phyloP scores from a whole-genome alignment of 2,888 invertebrate species.

The Helleia helle region DNA sequence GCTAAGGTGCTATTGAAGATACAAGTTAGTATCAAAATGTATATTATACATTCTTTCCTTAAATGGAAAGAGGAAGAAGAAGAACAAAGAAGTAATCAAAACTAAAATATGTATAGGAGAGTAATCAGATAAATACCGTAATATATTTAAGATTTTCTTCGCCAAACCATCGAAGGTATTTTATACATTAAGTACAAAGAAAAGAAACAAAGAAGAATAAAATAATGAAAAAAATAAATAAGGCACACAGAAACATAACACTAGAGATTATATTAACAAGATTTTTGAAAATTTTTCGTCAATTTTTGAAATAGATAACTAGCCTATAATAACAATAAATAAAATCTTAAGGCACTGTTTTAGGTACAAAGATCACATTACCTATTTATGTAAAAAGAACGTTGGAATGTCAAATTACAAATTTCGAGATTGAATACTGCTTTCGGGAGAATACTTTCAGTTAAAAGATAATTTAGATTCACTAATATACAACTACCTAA shows the following conservation, averaged over 20 bases:
- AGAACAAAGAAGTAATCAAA: too few relatives aligned
- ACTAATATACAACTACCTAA: slow-evolving; percentile 60
- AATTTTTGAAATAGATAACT: slow-evolving; percentile 61
- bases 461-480: slow-evolving; percentile 40
- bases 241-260: slow-evolving; percentile 15
- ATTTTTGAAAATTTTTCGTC: slow-evolving; percentile 51
- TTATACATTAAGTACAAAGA: not conserved
- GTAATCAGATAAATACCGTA: too few relatives aligned
- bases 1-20: too few relatives aligned
- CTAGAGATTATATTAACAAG: slow-evolving; percentile 36
- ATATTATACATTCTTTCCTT: too few relatives aligned
- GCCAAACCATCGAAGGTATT: not conserved
- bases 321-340: slow-evolving; percentile 70
- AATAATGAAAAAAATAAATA: slow-evolving; percentile 21
- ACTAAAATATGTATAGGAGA: too few relatives aligned
- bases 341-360: slow-evolving; percentile 70
- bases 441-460: slow-evolving; percentile 25
- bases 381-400: slow-evolving; percentile 42
- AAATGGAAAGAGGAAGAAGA: too few relatives aligned
- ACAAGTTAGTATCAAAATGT: not conserved
- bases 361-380: slow-evolving; percentile 69
- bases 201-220: not conserved
- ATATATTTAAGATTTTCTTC: too few relatives aligned
- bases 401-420: slow-evolving; percentile 61
- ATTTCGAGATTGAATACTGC: slow-evolving; percentile 30